phyloP scores from a whole-genome alignment of 2,113 vertebrate species.

The Bufo gargarizans region DNA sequence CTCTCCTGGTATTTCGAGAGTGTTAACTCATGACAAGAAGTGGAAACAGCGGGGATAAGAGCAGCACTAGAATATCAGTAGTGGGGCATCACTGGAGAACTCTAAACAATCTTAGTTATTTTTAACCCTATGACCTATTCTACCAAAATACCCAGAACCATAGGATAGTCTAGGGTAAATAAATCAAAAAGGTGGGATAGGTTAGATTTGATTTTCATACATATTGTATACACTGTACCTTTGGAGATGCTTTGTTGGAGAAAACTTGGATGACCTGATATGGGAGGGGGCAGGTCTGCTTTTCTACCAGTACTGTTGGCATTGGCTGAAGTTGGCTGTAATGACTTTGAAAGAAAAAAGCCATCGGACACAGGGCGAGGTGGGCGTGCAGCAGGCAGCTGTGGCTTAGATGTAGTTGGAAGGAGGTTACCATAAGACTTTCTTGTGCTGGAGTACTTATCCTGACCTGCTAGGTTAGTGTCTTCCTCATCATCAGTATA shows the following conservation, averaged over 20 bases:
- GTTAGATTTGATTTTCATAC: constrained; percentile 58
- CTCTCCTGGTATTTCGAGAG: too few species aligned
- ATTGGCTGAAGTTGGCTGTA: constrained; percentile 86
- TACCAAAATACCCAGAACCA: constrained; percentile 57
- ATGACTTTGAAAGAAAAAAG: constrained; percentile 92
- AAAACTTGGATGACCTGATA: constrained; percentile 80
- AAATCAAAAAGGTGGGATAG: constrained; percentile 60
- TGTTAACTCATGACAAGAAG: too few species aligned
- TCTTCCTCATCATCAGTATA: constrained; percentile 88
- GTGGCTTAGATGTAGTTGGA: constrained; percentile 74
- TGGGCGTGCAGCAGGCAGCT: constrained; percentile 81
- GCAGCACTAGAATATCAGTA: too few species aligned
- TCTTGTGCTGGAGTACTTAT: constrained; percentile 85
- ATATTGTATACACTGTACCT: constrained; percentile 78
- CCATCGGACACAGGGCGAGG: constrained; percentile 90
- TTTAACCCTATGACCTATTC: too few species aligned
- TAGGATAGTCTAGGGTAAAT: constrained; percentile 56
- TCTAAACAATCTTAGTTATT: too few species aligned
- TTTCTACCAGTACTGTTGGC: constrained; percentile 89
- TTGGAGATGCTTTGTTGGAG: constrained; percentile 75
- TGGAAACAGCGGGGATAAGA: too few species aligned
- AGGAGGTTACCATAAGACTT: constrained; percentile 89
- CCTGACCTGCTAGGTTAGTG: constrained; percentile 90
- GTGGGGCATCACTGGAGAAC: too few species aligned
- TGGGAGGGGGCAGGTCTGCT: constrained; percentile 79